A percentile compares a stretch with the other conserved stretches of the same genome.
These are phyloP conservation scores for Gisinianus flammeolus DNA, from an alignment of 2,888 invertebrate species.

Conservation along the genomic window DNA sequence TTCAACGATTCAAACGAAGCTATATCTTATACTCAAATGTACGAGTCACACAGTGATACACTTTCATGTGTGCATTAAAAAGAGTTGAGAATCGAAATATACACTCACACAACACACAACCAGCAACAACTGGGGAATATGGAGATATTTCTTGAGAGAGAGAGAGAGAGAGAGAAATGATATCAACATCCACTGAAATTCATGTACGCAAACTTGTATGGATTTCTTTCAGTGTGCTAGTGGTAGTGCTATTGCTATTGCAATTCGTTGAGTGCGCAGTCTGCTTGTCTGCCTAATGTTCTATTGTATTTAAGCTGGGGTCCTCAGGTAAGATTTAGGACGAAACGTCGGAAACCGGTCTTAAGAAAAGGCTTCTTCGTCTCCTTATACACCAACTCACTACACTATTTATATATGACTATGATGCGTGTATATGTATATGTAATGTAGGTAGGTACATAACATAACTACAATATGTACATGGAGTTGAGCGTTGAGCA, in stretches of 20 bases:
- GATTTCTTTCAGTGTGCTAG: no score
- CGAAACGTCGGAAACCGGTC: slow-evolving; percentile 36
- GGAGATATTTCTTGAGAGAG: no score
- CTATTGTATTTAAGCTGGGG: slow-evolving; percentile 27
- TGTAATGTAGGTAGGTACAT: background rate
- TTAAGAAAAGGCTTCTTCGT: slow-evolving; percentile 15
- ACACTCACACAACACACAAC: no score
- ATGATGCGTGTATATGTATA: background rate
- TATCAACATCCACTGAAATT: no score
- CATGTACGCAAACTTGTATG: no score
- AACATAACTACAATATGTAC: no score
- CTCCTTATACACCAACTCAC: background rate
- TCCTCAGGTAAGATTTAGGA: slow-evolving; percentile 36
- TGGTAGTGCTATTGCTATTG: background rate
- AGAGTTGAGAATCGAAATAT: no score
- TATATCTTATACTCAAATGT: no score
- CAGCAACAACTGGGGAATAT: background rate
- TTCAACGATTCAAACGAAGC: no score
- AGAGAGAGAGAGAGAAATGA: background rate
- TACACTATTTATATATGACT: background rate
- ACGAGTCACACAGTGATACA: no score
- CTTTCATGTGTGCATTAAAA: no score
- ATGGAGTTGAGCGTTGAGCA: no score
- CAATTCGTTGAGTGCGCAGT: background rate
- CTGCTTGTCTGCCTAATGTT: background rate